Base-by-base conservation (phyloP, 2,113 vertebrate genomes). In the Pantherophis guttatus region DNA sequence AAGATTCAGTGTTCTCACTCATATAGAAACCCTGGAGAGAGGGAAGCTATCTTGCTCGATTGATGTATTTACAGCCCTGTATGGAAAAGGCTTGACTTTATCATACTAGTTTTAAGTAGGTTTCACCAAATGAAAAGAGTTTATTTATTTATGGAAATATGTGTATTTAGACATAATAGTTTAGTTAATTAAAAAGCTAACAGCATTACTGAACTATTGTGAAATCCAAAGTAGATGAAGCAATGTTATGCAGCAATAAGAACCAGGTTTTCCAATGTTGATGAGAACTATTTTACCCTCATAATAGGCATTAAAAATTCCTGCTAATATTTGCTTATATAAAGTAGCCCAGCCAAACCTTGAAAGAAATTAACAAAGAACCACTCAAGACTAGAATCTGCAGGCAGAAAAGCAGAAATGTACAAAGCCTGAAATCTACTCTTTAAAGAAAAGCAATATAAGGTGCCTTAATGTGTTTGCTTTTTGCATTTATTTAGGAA, bases 241-340 rank as follows among this genome's bases (percentile, higher is more conserved):
- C 62, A 88, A 24, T 81, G 52, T 50, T 44, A 39, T 59, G 26
- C 53, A 90, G 39, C 70, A 85, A 54, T 58, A 93, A 93, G 85
- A 89, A 90, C 15, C 70, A 70, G 58, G 52, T 33, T 59, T 90
- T 92, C 50, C 52, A 86, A 90, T 62, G 21, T 52, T 48, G 55
- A 13, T 93, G 88, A n/a, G 52, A 55, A 89, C 48, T 90, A 48
- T 29, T 89, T 86, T 90, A 39, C 21, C 39, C 55, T 26, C 21
- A 59, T 58, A 29, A 4, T 86, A 48, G 58, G 53, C 39, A 86
- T 90, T 93, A 90, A 86, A 86, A 19, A 86, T 86, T 52, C 44
- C 48, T 93, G 55, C 48, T 90, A 52, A 52, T 86, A 57, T 90
- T 93, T 93, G 54, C 92, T 93, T 93, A 62, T 50, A 59, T 62